Conservation (phyloP, 1,140 invertebrate genomes). For the Nymphalis io region DNA sequence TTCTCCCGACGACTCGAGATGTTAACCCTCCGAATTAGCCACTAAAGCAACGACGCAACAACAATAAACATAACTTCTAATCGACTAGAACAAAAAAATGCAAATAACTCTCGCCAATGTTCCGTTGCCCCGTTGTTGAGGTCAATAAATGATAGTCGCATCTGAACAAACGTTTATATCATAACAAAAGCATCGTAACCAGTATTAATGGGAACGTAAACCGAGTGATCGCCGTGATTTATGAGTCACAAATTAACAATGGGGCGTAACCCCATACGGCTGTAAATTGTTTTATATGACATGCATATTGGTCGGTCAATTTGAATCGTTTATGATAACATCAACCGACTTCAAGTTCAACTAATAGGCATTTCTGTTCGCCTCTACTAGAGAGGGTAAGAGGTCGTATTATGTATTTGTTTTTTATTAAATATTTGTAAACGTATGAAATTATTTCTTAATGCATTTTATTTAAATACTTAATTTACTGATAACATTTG, state of each 20-base stretch:
- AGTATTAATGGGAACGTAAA: constrained; percentile 52
- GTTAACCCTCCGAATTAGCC: too few relatives aligned
- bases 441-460: too few relatives aligned
- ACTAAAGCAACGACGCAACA: too few relatives aligned
- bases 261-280: constrained; percentile 52
- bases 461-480: too few relatives aligned
- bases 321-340: constrained; percentile 33
- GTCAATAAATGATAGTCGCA: constrained; percentile 15
- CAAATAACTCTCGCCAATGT: not conserved
- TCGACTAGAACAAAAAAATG: not conserved
- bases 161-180: constrained; percentile 16
- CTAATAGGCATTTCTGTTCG: not conserved
- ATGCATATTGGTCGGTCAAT: constrained; percentile 24
- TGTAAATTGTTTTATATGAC: constrained; percentile 68
- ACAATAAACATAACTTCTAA: not conserved
- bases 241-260: constrained; percentile 60
- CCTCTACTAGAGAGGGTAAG: not conserved
- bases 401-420: not conserved
- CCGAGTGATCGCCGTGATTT: constrained; percentile 58
- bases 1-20: too few relatives aligned
- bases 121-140: not conserved
- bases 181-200: constrained; percentile 41
- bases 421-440: too few relatives aligned
- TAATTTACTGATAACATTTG: too few relatives aligned
- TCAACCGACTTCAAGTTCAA: constrained; percentile 27